Conservation (phyloP, 2,113 vertebrate species). For the Carettochelys insculpta region DNA sequence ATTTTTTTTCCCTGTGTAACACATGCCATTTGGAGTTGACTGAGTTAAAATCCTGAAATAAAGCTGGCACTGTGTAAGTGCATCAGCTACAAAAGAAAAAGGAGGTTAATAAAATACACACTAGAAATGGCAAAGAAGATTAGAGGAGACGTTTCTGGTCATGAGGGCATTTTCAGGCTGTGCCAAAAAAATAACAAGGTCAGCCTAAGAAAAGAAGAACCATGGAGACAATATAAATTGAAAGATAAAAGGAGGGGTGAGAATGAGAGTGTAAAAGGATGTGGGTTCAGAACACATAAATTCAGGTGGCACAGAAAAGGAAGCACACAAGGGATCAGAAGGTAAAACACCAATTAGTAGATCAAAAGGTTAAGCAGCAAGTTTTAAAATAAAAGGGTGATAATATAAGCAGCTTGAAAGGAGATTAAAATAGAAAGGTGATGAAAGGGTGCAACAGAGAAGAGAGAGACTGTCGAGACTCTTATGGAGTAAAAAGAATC, state of each 20-base stretch:
- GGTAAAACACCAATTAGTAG: conserved; percentile 31
- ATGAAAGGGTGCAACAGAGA: conserved; percentile 18
- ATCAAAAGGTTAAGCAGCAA: conserved; percentile 34
- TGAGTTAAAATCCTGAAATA: conserved; percentile 54
- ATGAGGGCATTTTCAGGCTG: conserved; percentile 7
- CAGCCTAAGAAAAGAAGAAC: conserved; percentile 3
- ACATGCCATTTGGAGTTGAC: conserved; percentile 39
- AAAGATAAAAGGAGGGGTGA: conserved; percentile 17
- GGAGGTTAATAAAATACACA: conserved; percentile 42
- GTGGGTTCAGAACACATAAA: not conserved
- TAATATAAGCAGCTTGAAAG: conserved; percentile 28
- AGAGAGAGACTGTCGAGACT: conserved; percentile 8
- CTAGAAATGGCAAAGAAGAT: conserved; percentile 45
- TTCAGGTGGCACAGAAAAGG: not conserved
- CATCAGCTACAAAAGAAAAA: conserved; percentile 14
- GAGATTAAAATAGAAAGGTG: not conserved
- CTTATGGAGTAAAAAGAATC: not conserved
- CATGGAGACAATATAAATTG: not conserved
- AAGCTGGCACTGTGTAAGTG: not conserved
- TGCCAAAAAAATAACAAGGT: not conserved
- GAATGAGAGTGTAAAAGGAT: not conserved
- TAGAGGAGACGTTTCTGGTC: conserved; percentile 29
- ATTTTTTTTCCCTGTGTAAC: conserved; percentile 33
- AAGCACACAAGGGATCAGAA: not conserved
- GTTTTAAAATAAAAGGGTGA: conserved; percentile 27